Conservation (phyloP, 2,888 invertebrate genomes). For the Papilio protenor region DNA sequence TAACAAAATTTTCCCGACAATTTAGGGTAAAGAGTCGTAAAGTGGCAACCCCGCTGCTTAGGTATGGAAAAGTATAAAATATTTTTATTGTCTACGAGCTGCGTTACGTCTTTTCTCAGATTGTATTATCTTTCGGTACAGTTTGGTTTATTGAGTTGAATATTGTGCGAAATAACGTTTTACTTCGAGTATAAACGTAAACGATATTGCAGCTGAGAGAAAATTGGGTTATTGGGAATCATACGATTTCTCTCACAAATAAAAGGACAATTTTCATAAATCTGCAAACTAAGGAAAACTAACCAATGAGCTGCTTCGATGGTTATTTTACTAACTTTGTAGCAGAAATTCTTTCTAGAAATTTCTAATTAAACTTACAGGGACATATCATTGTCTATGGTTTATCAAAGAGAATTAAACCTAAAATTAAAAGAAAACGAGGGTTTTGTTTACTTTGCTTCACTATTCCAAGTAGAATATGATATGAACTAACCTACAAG, state of each 20-base stretch:
- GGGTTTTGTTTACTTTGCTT: not conserved
- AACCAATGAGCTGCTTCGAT: not conserved
- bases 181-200: constrained; percentile 14
- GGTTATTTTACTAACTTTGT: not conserved
- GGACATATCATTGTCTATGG: not conserved
- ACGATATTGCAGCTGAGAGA: not conserved
- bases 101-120: constrained; percentile 16
- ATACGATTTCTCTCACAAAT: not conserved
- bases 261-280: not conserved
- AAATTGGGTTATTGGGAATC: constrained; percentile 13
- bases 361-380: not conserved
- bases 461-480: not conserved
- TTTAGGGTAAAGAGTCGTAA: constrained; percentile 34
- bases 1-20: constrained; percentile 29
- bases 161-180: constrained; percentile 25
- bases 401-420: not conserved
- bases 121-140: constrained; percentile 32
- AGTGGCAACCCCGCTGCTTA: constrained; percentile 29
- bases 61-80: constrained; percentile 36
- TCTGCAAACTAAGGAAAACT: not conserved
- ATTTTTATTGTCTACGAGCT: constrained; percentile 25
- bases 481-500: not conserved
- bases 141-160: constrained; percentile 31
- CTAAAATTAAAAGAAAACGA: not conserved
- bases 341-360: not conserved